Evolutionary conservation across 2,797 vertebrate genomes (phyloP), one percentile per base, ranked within the genome.

Genomic region (Bovichtus diacanthus): DNA sequence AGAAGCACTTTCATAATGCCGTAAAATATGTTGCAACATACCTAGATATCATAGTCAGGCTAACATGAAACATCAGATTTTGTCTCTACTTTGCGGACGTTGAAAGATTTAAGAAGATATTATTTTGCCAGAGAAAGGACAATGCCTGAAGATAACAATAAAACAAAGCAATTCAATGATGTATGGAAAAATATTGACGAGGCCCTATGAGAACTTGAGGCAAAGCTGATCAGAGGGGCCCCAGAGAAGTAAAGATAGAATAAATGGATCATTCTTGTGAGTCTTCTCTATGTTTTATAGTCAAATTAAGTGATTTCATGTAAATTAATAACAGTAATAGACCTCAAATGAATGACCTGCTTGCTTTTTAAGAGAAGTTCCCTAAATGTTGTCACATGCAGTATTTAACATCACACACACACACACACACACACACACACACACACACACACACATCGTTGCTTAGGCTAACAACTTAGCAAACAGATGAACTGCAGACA

Each of bases 401-500:
- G 19, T 29, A n/a, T 53, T 6, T 18, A 53, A 27, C 2, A 27
- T 51, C 13, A n/a, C 19, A 39, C 43, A 44, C 16, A 19, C 16
- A 43, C 47, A 50, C 47, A 50, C 47, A 53, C 6, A 27, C 25
- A 51, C 21, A 50, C 47, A 50, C 21, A 16, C 50, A 31, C 51
- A 19, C 39, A n/a, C 36, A 8, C 18, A 50, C 18, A 74, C 51
- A 66, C 36, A 50, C 13, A 38, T 1, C 0, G 12, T 27, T 65
- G 16, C 10, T 56, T 36, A 3, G 51, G n/a, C 15, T 44, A 73
- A 67, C 25, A 67, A 67, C 7, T 31, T 23, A 16, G 2, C 50
- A 68, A 65, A 58, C 31, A 83, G 41, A 76, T 70, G 43, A 82
- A 55, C 7, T 70, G 39, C 27, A 64, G 66, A 36, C 18, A 25